These are phyloP conservation scores for Ceriagrion tenellum DNA, from an alignment of 2,888 invertebrate genomes.

Conservation along the genomic window DNA sequence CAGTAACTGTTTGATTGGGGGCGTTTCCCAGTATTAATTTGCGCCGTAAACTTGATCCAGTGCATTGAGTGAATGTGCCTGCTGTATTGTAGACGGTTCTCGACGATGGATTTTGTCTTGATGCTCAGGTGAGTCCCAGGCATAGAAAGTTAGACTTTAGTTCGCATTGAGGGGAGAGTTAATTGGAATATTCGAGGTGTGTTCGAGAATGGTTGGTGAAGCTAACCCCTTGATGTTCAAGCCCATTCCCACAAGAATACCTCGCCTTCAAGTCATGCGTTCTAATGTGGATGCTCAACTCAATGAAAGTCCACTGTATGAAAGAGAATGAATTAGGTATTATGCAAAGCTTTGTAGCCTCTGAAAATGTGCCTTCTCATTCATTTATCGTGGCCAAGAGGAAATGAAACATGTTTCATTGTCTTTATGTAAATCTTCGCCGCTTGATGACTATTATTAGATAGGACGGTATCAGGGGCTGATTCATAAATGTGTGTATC, in stretches of 20 bases:
- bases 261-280: slow-evolving; percentile 51
- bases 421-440: slow-evolving; percentile 44
- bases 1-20: neutral
- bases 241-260: slow-evolving; percentile 9
- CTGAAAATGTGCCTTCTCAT: slow-evolving; percentile 41
- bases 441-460: slow-evolving; percentile 48
- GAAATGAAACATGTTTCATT: slow-evolving; percentile 65
- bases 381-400: slow-evolving; percentile 47
- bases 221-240: slow-evolving; percentile 11
- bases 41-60: neutral
- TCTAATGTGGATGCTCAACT: slow-evolving; percentile 46
- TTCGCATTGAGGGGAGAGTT: neutral
- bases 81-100: neutral
- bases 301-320: slow-evolving; percentile 42
- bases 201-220: slow-evolving; percentile 7
- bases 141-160: slow-evolving; percentile 22
- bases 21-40: neutral
- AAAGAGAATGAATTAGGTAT: slow-evolving; percentile 32
- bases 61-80: neutral
- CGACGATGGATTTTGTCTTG: neutral
- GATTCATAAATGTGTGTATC: neutral
- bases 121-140: neutral
- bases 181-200: slow-evolving; percentile 14
- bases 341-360: slow-evolving; percentile 30
- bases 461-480: neutral